phyloP scores from a whole-genome alignment of 1,140 invertebrate species.

The Drosophila nasuta region DNA sequence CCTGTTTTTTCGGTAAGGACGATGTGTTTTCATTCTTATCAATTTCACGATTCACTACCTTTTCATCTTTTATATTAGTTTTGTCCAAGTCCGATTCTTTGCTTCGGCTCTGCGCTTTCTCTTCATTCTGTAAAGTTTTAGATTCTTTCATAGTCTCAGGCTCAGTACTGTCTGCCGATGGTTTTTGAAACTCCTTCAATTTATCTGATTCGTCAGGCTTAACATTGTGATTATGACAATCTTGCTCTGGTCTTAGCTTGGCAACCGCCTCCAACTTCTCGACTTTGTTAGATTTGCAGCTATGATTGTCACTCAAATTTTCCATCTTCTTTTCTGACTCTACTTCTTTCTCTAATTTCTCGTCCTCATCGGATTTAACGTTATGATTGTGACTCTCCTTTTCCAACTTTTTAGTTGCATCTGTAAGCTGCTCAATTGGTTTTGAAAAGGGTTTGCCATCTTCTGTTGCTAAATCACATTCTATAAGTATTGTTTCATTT shows the following conservation, averaged over 20 bases:
- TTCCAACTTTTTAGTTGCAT: constrained; percentile 1
- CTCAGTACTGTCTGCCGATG: constrained; percentile 13
- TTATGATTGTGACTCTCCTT: constrained; percentile 10
- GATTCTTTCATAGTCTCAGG: constrained; percentile 64
- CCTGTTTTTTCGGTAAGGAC: neutral
- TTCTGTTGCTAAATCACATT: constrained; percentile 12
- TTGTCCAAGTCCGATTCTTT: constrained; percentile 43
- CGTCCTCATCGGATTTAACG: constrained; percentile 57
- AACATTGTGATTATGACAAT: constrained; percentile 58
- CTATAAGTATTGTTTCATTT: constrained; percentile 36
- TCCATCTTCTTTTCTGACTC: neutral
- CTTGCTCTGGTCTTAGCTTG: constrained; percentile 55
- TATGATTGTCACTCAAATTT: constrained; percentile 1
- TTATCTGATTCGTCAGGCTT: constrained; percentile 55
- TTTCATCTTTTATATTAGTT: neutral
- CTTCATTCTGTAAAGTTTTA: constrained; percentile 65
- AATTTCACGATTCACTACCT: neutral
- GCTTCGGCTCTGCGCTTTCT: constrained; percentile 47
- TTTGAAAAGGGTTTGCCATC: neutral
- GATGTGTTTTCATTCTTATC: neutral
- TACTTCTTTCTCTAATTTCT: constrained; percentile 38
- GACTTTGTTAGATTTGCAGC: neutral
- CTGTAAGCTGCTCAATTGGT: neutral
- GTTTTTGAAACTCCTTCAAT: constrained; percentile 20
- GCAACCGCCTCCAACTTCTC: neutral